These are phyloP conservation scores for Beris morrisii DNA, from an alignment of 2,888 invertebrate species.

Conservation along the genomic window DNA sequence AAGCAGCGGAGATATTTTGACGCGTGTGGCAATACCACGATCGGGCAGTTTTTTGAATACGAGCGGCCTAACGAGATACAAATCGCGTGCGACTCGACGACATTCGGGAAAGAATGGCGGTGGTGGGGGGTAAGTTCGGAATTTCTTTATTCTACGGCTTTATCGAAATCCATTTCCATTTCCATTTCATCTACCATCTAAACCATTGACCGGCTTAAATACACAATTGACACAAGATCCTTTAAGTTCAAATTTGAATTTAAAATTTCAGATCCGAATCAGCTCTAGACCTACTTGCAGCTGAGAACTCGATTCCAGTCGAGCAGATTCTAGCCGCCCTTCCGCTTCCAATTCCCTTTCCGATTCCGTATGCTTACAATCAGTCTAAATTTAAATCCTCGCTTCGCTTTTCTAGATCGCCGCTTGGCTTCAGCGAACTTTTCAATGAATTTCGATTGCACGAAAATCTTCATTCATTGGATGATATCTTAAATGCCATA, in stretches of 20 bases:
- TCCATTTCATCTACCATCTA: neutral
- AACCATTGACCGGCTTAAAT: no score
- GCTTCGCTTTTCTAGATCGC: constrained; percentile 64
- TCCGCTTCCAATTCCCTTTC: constrained; percentile 19
- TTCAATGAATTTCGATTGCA: constrained; percentile 86
- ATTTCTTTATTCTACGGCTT: neutral
- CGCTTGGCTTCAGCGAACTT: constrained; percentile 82
- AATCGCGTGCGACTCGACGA: constrained; percentile 60
- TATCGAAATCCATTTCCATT: neutral
- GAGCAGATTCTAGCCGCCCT: no score
- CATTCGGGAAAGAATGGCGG: constrained; percentile 46
- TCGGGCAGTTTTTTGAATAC: constrained; percentile 84
- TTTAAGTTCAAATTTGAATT: no score
- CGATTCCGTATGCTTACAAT: constrained; percentile 27
- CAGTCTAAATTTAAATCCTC: constrained; percentile 20
- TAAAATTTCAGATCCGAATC: no score
- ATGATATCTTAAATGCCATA: constrained; percentile 84
- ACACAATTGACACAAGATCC: no score
- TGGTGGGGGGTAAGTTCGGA: constrained; percentile 57
- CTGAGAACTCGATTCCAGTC: no score
- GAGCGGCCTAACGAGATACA: constrained; percentile 74
- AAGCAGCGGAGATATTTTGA: constrained; percentile 77
- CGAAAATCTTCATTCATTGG: constrained; percentile 84
- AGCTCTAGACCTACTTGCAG: no score
- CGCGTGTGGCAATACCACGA: constrained; percentile 82